Conservation (phyloP, 2,113 vertebrate species). For the Ovibos moschatus region DNA sequence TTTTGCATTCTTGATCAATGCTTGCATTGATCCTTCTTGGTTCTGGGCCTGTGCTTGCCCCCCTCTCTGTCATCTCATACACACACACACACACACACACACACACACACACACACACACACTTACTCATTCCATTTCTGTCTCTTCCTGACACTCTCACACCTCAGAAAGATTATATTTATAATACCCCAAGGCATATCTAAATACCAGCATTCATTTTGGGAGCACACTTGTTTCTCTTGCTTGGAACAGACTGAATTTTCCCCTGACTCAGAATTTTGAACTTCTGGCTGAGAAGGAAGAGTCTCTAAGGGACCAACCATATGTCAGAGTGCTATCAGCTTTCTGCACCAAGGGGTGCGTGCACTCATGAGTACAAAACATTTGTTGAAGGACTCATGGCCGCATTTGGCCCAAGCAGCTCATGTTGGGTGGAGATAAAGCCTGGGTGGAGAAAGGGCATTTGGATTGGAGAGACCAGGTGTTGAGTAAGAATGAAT, state of each 20-base stretch:
- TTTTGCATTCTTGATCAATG: neutral
- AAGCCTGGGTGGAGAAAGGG: neutral
- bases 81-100: neutral
- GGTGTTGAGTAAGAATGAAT: neutral
- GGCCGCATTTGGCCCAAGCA: neutral
- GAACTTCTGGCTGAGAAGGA: neutral
- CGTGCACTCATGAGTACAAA: neutral
- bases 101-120: neutral
- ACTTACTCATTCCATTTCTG: neutral
- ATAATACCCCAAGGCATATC: slow-evolving; percentile 17
- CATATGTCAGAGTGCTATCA: slow-evolving; percentile 25
- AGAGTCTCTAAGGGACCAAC: neutral
- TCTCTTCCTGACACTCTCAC: slow-evolving; percentile 40
- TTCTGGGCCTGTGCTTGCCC: neutral
- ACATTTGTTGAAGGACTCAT: slow-evolving; percentile 39
- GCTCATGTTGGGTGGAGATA: neutral
- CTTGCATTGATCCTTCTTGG: neutral
- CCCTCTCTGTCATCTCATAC: neutral
- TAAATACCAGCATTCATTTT: slow-evolving; percentile 59
- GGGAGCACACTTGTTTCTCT: slow-evolving; percentile 52
- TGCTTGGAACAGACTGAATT: slow-evolving; percentile 30
- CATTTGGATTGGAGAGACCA: neutral
- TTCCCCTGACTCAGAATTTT: slow-evolving; percentile 43
- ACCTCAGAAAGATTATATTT: slow-evolving; percentile 57
- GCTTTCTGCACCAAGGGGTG: neutral